A percentile compares a stretch with the other conserved stretches of the same genome.
phyloP scores from a whole-genome alignment of 2,113 vertebrate genomes.

The Scartelaos histophorus region DNA sequence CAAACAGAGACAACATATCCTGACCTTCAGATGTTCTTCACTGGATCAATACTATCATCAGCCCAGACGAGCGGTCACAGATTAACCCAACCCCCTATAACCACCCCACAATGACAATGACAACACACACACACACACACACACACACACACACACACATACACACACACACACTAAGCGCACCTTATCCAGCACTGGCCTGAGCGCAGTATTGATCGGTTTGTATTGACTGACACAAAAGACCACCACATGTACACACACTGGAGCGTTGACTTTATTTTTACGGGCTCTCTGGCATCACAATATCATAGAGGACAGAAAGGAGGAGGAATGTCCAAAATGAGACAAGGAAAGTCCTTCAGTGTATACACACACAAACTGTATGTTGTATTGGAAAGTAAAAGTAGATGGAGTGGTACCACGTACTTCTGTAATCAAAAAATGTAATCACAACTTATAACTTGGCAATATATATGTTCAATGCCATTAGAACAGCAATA shows the following conservation, averaged over 20 bases:
- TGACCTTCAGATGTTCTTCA: conserved; percentile 74
- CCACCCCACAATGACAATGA: conserved; percentile 17
- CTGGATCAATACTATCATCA: conserved; percentile 75
- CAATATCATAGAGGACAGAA: not conserved
- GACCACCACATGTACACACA: conserved; percentile 38
- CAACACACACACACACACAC: conserved; percentile 4
- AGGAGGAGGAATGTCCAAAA: conserved; percentile 2
- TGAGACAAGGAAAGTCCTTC: conserved; percentile 12
- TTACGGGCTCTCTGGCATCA: conserved; percentile 33
- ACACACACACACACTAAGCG: conserved; percentile 1
- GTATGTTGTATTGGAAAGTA: not conserved
- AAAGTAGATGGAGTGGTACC: not conserved
- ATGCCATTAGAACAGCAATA: too few relatives aligned
- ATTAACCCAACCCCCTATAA: conserved; percentile 59
- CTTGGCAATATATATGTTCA: too few relatives aligned
- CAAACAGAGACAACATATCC: conserved; percentile 63
- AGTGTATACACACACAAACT: not conserved
- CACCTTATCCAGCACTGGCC: conserved; percentile 34
- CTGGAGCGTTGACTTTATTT: conserved; percentile 60
- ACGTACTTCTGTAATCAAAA: too few relatives aligned
- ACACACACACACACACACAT: conserved; percentile 1
- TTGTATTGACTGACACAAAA: conserved; percentile 58
- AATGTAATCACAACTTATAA: too few relatives aligned
- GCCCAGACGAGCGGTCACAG: conserved; percentile 60
- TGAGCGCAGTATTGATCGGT: conserved; percentile 56